Conservation (phyloP, 2,888 invertebrate genomes). For the Aromia moschata region DNA sequence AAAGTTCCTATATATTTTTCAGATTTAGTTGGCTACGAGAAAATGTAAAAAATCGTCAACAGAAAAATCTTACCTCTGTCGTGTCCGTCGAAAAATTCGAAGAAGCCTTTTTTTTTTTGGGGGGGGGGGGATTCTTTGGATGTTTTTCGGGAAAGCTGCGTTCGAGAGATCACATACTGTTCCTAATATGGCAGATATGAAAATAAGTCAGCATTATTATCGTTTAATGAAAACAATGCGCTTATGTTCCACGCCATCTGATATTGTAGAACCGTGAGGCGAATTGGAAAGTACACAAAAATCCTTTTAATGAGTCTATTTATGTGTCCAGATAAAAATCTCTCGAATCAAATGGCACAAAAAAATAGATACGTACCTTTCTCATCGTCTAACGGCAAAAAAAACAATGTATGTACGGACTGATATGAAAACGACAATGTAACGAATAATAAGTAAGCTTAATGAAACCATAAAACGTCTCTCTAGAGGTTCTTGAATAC, state of each 20-base stretch:
- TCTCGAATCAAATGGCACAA: neutral
- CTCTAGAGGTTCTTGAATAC: neutral
- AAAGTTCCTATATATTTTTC: neutral
- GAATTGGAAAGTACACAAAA: neutral
- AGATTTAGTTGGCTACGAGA: neutral
- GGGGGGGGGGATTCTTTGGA: too few species aligned
- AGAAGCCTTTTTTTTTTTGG: too few species aligned
- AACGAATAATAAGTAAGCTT: neutral
- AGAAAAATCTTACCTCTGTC: too few species aligned
- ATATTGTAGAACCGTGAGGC: neutral
- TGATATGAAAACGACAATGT: neutral
- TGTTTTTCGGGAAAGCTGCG: neutral
- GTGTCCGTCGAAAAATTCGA: too few species aligned
- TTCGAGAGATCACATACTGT: neutral
- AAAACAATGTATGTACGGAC: neutral
- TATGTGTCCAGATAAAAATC: slow-evolving; percentile 17
- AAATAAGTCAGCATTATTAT: neutral
- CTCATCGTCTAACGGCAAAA: neutral
- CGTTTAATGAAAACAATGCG: slow-evolving; percentile 1
- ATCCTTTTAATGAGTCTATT: slow-evolving; percentile 2
- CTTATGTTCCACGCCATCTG: neutral
- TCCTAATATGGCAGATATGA: neutral
- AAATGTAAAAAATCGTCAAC: neutral
- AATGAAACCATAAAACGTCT: neutral
- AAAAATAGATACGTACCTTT: slow-evolving; percentile 4